These are phyloP conservation scores for Iselma pallidipennis DNA, from an alignment of 2,888 invertebrate species.

Conservation along the genomic window DNA sequence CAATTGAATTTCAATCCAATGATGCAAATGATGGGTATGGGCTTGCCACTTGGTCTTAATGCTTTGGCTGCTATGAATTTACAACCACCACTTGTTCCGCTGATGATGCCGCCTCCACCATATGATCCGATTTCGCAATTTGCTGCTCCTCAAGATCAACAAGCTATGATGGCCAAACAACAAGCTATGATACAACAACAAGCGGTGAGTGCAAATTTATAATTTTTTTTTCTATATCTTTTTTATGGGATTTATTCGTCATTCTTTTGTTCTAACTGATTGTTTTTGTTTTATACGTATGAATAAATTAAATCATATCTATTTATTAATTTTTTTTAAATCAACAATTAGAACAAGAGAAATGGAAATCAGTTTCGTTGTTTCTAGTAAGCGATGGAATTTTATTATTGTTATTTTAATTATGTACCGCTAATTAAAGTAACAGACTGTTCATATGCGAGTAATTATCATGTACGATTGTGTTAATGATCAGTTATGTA, in stretches of 20 bases:
- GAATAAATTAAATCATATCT: too few relatives aligned
- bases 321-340: too few relatives aligned
- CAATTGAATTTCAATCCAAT: constrained; percentile 88
- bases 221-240: constrained; percentile 4
- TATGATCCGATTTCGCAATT: constrained; percentile 71
- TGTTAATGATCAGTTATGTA: constrained; percentile 33
- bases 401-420: constrained; percentile 9
- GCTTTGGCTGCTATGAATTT: constrained; percentile 93
- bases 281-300: too few relatives aligned
- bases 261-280: neutral
- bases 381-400: constrained; percentile 3
- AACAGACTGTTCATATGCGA: constrained; percentile 21
- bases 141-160: constrained; percentile 59
- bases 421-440: constrained; percentile 25
- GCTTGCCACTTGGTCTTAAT: constrained; percentile 77
- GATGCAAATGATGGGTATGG: constrained; percentile 87
- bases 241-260: neutral
- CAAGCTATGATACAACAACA: constrained; percentile 73
- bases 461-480: constrained; percentile 34
- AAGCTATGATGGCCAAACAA: constrained; percentile 67
- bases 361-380: neutral
- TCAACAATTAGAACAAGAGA: too few relatives aligned
- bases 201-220: constrained; percentile 60
- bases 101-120: constrained; percentile 85
- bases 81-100: constrained; percentile 87